Evolutionary conservation across 1,140 invertebrate genomes (phyloP).

Genomic region (Ridgeia piscesae): DNA sequence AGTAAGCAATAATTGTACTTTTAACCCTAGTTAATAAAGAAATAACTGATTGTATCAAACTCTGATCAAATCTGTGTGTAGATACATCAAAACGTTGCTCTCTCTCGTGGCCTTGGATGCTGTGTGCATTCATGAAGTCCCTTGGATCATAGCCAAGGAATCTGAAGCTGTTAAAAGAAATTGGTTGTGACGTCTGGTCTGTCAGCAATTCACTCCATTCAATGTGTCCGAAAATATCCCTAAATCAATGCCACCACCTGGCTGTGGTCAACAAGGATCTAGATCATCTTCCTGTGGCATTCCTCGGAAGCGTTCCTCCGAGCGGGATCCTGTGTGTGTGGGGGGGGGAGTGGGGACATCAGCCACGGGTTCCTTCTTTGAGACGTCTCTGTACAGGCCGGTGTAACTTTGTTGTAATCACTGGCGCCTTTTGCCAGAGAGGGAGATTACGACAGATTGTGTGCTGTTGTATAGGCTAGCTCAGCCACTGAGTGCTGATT

Average conservation of each 20-base stretch:
- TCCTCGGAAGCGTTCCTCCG: not conserved
- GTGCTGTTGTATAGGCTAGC: too few species aligned
- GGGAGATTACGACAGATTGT: not conserved
- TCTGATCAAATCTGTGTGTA: not conserved
- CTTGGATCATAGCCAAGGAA: not conserved
- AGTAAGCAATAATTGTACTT: too few species aligned
- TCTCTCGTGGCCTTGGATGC: not conserved
- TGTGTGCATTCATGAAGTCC: not conserved
- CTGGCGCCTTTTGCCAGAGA: not conserved
- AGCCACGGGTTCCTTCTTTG: not conserved
- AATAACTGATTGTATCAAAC: too few species aligned
- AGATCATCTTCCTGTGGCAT: not conserved
- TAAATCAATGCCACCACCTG: not conserved
- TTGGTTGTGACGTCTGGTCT: not conserved
- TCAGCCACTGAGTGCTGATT: not conserved
- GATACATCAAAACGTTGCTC: not conserved
- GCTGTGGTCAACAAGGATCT: not conserved
- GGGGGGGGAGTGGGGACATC: too few species aligned
- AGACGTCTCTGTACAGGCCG: not conserved
- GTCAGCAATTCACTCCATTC: not conserved
- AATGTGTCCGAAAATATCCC: not conserved
- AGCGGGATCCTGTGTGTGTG: not conserved
- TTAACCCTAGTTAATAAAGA: too few species aligned
- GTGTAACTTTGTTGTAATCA: not conserved
- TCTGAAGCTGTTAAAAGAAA: not conserved